These are phyloP conservation scores for Drosophila demipolita DNA, from an alignment of 2,888 invertebrate species.

Conservation along the genomic window DNA sequence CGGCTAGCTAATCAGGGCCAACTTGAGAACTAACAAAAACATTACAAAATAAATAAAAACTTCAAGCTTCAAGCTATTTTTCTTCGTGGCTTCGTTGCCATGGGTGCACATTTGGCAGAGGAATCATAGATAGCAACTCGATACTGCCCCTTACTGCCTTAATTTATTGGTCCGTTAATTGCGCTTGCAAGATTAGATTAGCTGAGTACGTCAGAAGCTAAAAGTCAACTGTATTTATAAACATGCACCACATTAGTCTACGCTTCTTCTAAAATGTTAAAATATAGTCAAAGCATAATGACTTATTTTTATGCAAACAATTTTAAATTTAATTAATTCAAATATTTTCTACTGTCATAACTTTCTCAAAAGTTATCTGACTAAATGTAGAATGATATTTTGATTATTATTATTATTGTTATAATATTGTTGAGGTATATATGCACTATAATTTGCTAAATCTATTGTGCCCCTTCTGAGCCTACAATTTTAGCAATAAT, in stretches of 20 bases:
- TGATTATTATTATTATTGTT: neutral
- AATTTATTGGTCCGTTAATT: constrained; percentile 40
- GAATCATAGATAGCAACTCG: constrained; percentile 31
- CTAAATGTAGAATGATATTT: neutral
- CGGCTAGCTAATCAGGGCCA: constrained; percentile 37
- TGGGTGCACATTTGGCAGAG: constrained; percentile 45
- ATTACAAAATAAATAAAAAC: constrained; percentile 40
- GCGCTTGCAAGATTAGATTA: constrained; percentile 43
- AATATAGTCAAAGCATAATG: neutral
- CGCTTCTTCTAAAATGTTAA: neutral
- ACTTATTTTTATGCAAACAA: neutral
- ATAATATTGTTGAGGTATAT: neutral
- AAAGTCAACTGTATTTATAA: neutral
- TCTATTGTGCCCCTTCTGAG: neutral
- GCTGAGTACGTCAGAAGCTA: neutral
- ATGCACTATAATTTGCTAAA: neutral
- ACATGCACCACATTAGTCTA: neutral
- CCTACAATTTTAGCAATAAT: too few species aligned
- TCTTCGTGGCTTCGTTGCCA: constrained; percentile 33
- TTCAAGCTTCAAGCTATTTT: constrained; percentile 37
- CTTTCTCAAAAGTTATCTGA: neutral
- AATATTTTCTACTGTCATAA: neutral
- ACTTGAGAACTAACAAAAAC: constrained; percentile 27
- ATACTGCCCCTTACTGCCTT: constrained; percentile 24
- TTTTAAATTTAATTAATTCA: neutral